These are phyloP conservation scores for Amiota communis DNA, from an alignment of 2,888 invertebrate genomes.

Conservation along the genomic window DNA sequence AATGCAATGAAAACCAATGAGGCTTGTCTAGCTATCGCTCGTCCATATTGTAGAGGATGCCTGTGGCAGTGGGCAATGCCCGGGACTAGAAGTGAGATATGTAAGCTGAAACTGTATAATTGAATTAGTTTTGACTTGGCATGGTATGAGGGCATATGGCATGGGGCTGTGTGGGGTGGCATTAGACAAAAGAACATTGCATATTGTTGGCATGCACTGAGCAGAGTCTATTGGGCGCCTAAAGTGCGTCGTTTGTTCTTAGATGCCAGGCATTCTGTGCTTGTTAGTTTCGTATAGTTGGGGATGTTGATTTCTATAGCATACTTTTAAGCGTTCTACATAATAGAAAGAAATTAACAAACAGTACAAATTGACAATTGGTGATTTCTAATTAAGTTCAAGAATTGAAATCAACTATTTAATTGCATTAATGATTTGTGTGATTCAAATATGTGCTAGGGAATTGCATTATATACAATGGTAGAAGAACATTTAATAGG, in stretches of 20 bases:
- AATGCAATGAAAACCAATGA: conserved; percentile 6
- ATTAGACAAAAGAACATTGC: neutral
- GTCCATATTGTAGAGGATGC: too few relatives aligned
- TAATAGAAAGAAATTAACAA: neutral
- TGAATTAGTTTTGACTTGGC: conserved; percentile 10
- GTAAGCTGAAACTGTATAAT: conserved; percentile 24
- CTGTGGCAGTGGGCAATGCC: too few relatives aligned
- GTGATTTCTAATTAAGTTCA: neutral
- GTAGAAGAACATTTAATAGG: too few relatives aligned
- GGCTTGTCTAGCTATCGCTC: neutral
- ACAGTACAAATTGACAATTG: conserved; percentile 1
- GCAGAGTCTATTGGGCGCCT: neutral
- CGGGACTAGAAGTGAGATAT: neutral
- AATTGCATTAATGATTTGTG: too few relatives aligned
- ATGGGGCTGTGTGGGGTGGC: too few relatives aligned
- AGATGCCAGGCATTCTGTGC: neutral
- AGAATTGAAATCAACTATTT: neutral
- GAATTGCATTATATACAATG: too few relatives aligned
- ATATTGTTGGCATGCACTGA: neutral
- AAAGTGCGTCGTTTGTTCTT: neutral
- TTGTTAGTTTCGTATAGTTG: neutral
- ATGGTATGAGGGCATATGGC: neutral
- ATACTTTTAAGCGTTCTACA: neutral
- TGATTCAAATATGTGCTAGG: too few relatives aligned
- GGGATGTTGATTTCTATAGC: neutral